Evolutionary conservation across 2,113 vertebrate species (phyloP).

Genomic region (Alethe diademata): DNA sequence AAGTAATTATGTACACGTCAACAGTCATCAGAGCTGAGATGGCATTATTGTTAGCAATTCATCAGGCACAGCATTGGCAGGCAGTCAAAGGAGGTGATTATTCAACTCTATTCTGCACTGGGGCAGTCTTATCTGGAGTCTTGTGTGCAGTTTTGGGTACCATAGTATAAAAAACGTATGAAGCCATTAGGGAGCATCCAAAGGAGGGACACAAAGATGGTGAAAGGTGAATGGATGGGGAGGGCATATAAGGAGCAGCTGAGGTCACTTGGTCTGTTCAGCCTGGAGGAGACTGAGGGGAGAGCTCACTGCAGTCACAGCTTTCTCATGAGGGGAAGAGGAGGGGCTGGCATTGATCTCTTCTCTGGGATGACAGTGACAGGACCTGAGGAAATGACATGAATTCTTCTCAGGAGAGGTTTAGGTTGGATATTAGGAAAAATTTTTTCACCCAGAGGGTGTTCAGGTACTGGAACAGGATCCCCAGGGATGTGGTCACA

Average conservation of each 20-base stretch:
- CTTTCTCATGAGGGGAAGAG: background rate
- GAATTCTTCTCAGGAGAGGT: background rate
- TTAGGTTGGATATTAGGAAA: background rate
- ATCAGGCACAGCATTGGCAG: background rate
- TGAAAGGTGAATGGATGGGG: background rate
- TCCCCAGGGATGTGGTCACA: background rate
- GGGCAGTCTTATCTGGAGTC: accelerated
- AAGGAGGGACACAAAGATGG: background rate
- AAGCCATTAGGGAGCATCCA: background rate
- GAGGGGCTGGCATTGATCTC: background rate
- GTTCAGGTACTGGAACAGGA: accelerated
- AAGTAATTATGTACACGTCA: background rate
- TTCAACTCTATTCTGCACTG: background rate
- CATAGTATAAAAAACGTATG: background rate
- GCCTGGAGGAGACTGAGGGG: background rate
- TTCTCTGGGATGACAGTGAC: no score
- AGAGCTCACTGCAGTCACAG: accelerated
- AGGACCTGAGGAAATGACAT: background rate
- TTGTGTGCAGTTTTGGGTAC: background rate
- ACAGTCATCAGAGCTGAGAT: background rate
- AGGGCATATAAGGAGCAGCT: accelerated
- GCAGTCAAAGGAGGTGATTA: background rate
- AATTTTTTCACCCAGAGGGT: background rate
- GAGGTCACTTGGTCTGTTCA: background rate
- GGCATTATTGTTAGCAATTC: background rate